These are phyloP conservation scores for Sipha flava DNA, from an alignment of 1,140 invertebrate species.

Conservation along the genomic window DNA sequence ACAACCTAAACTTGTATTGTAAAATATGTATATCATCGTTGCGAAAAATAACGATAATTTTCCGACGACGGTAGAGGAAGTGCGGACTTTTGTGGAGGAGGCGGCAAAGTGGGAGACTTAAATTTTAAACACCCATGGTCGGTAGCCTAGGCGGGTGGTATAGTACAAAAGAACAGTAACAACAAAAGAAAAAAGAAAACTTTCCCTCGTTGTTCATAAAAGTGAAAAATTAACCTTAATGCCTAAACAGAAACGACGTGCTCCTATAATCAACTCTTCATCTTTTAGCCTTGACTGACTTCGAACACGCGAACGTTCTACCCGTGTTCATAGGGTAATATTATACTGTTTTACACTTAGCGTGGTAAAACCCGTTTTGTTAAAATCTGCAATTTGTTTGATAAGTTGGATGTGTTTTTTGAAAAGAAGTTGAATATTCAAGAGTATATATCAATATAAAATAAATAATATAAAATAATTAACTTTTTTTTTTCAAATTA, in stretches of 20 bases:
- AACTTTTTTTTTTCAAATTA: too few species aligned
- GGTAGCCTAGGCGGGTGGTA: not conserved
- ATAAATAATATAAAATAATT: too few species aligned
- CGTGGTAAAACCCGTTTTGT: too few species aligned
- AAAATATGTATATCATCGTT: not conserved
- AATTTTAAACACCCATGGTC: not conserved
- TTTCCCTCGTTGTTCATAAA: constrained; percentile 1
- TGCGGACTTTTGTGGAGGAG: not conserved
- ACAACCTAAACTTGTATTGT: not conserved
- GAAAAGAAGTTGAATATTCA: too few species aligned
- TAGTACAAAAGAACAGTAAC: not conserved
- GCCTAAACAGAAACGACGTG: not conserved
- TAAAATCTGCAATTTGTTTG: too few species aligned
- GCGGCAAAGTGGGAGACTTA: not conserved
- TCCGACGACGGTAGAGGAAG: not conserved
- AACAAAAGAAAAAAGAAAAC: not conserved
- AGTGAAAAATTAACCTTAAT: constrained; percentile 22
- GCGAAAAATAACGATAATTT: constrained; percentile 20
- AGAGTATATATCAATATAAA: too few species aligned
- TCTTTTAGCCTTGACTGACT: not conserved
- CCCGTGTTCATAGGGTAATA: not conserved
- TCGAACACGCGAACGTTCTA: not conserved
- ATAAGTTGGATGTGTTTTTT: too few species aligned
- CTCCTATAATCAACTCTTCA: not conserved
- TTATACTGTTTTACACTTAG: not conserved